Evolutionary conservation across 2,888 invertebrate species (phyloP), one percentile per base, ranked within the genome.

Genomic region (Caenorhabditis virilis): DNA sequence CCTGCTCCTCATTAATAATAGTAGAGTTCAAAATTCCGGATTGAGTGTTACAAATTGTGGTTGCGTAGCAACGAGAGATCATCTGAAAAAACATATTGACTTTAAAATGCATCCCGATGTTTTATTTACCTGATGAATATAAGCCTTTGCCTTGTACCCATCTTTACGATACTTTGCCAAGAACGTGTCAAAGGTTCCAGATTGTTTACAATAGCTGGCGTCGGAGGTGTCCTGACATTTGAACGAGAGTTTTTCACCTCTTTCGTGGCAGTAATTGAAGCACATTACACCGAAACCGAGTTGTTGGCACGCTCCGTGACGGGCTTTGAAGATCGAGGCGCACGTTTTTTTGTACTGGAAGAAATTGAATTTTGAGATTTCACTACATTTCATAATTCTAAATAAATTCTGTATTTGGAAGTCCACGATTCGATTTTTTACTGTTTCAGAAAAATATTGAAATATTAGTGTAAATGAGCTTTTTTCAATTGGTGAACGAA

Each of bases 301-400:
- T 50, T 81, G 81, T 51, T 74, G 72, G 51, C 81, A 81, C 2
- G 81, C 81, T 23, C 77, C 79, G 39, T 78, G 78, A 27, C 81
- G 69, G 13, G 77, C 79, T 52, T 80, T 81, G 74, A 72, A 82
- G 48, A 81, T 80, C 42, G 73, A 77, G 16, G 80, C 77, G 60
- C 81, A 81, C 11, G 81, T 81, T 62, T 81, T 81, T 66, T 81
- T 81, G 72, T 79, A 81, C 78, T 80, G 36, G 18, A 77, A 69
- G 13, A 52, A 43, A 15, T 26, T 26, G 4, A 6, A 22, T 33
- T 48, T 48, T 18, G 5, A 36, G 4, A 36, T 2, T 38, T 15
- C 15, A 4, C 25, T n/a, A n/a, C n/a, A n/a, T n/a, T n/a, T n/a
- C n/a, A n/a, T n/a, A n/a, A n/a, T n/a, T n/a, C n/a, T n/a, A n/a